Evolutionary conservation across 2,888 invertebrate genomes (phyloP).

Genomic region (Chaetoderma sp.): DNA sequence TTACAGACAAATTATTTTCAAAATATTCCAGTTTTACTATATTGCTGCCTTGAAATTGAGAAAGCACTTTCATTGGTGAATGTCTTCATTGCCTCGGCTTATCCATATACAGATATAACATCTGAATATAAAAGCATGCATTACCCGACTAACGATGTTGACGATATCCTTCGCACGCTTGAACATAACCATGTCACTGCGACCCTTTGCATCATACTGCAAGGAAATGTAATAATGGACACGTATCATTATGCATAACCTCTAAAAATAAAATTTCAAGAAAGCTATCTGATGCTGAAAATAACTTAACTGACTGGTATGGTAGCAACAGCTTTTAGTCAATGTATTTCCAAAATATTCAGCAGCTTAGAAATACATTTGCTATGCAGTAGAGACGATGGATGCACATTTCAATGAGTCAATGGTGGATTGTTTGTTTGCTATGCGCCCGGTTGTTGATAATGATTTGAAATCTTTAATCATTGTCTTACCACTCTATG

Average conservation of each 20-base stretch:
- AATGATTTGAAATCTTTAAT: neutral
- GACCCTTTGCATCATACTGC: constrained; percentile 83
- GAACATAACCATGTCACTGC: constrained; percentile 80
- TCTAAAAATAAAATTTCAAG: neutral
- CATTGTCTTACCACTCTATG: constrained; percentile 54
- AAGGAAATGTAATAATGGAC: constrained; percentile 19
- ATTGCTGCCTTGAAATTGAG: too few relatives aligned
- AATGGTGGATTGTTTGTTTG: too few relatives aligned
- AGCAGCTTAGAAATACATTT: too few relatives aligned
- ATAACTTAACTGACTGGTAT: too few relatives aligned
- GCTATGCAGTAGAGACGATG: too few relatives aligned
- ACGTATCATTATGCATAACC: neutral
- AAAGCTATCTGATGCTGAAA: neutral
- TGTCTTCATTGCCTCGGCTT: neutral
- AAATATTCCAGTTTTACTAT: neutral
- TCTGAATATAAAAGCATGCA: constrained; percentile 63
- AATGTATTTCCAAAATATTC: too few relatives aligned
- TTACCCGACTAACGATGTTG: constrained; percentile 95
- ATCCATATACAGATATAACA: neutral
- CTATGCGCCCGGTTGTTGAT: too few relatives aligned
- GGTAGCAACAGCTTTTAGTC: too few relatives aligned
- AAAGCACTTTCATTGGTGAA: too few relatives aligned
- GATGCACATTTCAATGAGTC: too few relatives aligned
- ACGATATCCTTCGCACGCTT: constrained; percentile 92
- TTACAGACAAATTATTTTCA: neutral